Evolutionary conservation across 2,113 vertebrate species (phyloP), one percentile per base, ranked within the genome.

Genomic region (Chionomys nivalis): DNA sequence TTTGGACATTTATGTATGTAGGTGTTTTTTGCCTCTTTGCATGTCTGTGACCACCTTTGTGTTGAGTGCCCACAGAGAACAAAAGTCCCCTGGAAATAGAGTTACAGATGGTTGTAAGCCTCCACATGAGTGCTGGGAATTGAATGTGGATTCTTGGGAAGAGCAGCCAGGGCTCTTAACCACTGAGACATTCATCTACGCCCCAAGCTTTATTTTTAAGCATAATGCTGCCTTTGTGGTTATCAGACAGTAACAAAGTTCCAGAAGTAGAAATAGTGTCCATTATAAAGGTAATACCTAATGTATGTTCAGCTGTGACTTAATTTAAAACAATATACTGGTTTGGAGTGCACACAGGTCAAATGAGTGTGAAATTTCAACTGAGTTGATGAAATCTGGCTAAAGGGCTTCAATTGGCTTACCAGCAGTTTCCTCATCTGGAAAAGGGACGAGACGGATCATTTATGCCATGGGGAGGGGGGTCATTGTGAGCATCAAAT

Each of bases 191-290:
- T 23, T 61, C 47, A 2, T 47, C 39, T 21, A 66, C 13, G n/a
- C 58, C 26, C 39, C 39, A 82, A 82, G 49, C 61, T 93, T 93
- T 87, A 72, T 81, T 90, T 95, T 93, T 93, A 86, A 97, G 70
- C 63, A 70, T 39, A 93, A 36, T 26, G 23, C 16, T 87, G 83
- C 36, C 44, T 65, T 4, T 33, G 42, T 87, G 85, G 21, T 61
- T 95, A 19, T 39, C 23, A 55, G 68, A 93, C 82, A 89, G 33
- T 89, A 87, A 31, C 55, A 93, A 79, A 65, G 75, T 92, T 89
- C n/a, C 79, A 91, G 78, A 94, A 95, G 61, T 31, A 87, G 28
- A 93, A 85, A 87, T 70, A 58, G 36, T 49, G 58, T 79, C 39
- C 14, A 9, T 63, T 11, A 52, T 87, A 66, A 94, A 58, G 39